Conservation (phyloP, 2,797 vertebrate genomes). For the Lateolabrax maculatus region DNA sequence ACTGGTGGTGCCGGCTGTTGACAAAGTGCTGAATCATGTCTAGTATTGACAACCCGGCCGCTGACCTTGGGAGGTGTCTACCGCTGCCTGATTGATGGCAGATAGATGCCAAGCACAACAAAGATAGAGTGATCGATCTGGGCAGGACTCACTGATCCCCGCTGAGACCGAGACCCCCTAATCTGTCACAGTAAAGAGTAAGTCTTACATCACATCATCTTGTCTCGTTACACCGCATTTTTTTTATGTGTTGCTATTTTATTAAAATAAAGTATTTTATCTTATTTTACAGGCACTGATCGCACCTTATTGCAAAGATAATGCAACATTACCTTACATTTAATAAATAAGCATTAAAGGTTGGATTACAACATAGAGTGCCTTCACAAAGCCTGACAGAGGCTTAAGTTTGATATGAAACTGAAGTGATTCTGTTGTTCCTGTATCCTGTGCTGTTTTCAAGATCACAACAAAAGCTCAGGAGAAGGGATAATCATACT, state of each 20-base stretch:
- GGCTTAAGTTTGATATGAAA: neutral
- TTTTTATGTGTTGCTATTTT: neutral
- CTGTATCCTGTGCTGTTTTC: constrained; percentile 6
- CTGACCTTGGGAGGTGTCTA: constrained; percentile 71
- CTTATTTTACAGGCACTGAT: neutral
- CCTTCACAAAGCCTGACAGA: neutral
- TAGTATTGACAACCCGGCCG: constrained; percentile 51
- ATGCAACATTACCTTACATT: constrained; percentile 3
- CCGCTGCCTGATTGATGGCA: constrained; percentile 66
- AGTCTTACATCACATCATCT: neutral
- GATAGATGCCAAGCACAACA: constrained; percentile 61
- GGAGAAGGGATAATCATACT: constrained; percentile 6
- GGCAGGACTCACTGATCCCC: constrained; percentile 35
- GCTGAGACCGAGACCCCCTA: constrained; percentile 3
- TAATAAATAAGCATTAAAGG: neutral
- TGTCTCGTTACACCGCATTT: constrained; percentile 6
- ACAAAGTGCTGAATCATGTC: constrained; percentile 65
- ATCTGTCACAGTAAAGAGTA: constrained; percentile 26
- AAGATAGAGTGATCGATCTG: constrained; percentile 59
- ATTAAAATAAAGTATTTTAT: neutral
- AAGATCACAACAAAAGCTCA: constrained; percentile 2
- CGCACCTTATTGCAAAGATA: neutral
- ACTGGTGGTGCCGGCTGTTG: constrained; percentile 17
- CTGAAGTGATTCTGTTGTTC: neutral
- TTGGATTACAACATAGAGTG: neutral